Base-by-base conservation (phyloP, 2,113 vertebrate species). In the Aythya baeri region DNA sequence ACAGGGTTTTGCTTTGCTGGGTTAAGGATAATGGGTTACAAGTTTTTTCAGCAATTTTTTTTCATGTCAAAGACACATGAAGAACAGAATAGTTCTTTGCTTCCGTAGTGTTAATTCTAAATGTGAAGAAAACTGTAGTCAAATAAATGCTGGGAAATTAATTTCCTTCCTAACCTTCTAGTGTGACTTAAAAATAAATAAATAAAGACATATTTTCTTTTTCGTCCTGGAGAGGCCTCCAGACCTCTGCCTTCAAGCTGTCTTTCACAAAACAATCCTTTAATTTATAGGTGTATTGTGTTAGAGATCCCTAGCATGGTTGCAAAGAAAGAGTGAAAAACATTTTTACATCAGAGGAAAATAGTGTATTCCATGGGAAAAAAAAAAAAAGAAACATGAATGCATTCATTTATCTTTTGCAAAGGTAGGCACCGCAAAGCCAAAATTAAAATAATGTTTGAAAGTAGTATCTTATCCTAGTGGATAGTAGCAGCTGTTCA, bases 381-480 rank as follows among this genome's bases (percentile, higher is more conserved):
- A 41, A 41, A 41, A 41, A 41, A 41, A 38, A 38, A 5, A 44
- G 36, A 18, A 55, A 9, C 3, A 13, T 50, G 13, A 50, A 18
- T 34, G 6, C 29, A 21, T 38, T 70, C 82, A 72, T 9, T 4
- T 11, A 34, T 38, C 6, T 43, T 79, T 78, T 89, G 38, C 32
- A 86, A 86, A 86, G 46, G 22, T 4, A 78, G 36, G 36, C 31
- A 86, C 13, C 5, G 82, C 9, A 63, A 59, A 83, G 4, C 7
- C 63, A 9, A 86, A 93, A 80, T 71, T 72, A 89, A 89, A 92
- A 75, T 63, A 90, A 67, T 6, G 5, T 15, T 67, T 82, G 29
- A 87, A 89, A 89, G 17, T 44, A 70, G 79, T 65, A 50, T 43
- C 25, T 84, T 74, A 57, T 49, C 20, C 26, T 83, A 74, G 21